Evolutionary conservation across 2,888 invertebrate genomes (phyloP).

Genomic region (Cyclophora punctaria): DNA sequence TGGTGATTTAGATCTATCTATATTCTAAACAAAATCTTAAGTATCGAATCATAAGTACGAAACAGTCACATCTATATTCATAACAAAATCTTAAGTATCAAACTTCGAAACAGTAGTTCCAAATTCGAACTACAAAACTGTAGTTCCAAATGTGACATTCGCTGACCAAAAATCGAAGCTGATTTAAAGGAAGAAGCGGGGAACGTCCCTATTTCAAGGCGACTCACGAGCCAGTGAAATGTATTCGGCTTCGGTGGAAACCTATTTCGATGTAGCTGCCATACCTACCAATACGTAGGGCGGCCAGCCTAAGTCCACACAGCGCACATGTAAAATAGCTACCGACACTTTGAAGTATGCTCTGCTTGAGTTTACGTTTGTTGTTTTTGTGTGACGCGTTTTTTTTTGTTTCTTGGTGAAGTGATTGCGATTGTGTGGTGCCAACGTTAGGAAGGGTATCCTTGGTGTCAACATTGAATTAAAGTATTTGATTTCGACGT

Average conservation of each 20-base stretch:
- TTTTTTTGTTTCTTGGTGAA: neutral
- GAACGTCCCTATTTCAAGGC: constrained; percentile 46
- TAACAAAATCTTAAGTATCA: no score
- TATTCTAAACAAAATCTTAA: no score
- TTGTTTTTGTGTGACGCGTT: constrained; percentile 1
- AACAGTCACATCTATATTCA: no score
- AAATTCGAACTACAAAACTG: no score
- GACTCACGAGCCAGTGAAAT: constrained; percentile 58
- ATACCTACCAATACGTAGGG: constrained; percentile 67
- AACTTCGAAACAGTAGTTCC: no score
- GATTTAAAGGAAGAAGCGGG: constrained; percentile 48
- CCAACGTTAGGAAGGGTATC: no score
- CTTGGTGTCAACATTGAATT: no score
- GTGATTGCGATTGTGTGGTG: no score
- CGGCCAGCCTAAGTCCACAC: constrained; percentile 57
- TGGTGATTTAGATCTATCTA: no score
- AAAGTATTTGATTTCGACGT: constrained; percentile 1
- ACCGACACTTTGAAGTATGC: constrained; percentile 34
- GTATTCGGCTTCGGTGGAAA: constrained; percentile 65
- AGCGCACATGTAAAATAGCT: constrained; percentile 74
- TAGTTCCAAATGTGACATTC: constrained; percentile 3
- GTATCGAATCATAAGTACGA: no score
- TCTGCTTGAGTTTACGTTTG: constrained; percentile 36
- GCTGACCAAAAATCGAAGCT: constrained; percentile 32
- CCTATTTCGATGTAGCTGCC: constrained; percentile 57